phyloP scores from a whole-genome alignment of 2,888 invertebrate species.

The Eulithis testata region DNA sequence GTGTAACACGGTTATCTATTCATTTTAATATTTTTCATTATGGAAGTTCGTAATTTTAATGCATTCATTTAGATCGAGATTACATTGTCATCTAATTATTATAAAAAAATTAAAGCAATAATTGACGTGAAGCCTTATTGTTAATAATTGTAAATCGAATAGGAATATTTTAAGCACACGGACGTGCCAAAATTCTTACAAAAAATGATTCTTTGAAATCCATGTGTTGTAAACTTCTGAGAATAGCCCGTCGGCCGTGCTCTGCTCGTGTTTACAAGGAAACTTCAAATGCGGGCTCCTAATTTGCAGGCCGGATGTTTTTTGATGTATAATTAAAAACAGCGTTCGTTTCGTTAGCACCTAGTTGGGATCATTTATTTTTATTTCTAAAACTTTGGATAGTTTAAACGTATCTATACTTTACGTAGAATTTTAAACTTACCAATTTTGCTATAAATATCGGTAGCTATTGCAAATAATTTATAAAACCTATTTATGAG shows the following conservation, averaged over 20 bases:
- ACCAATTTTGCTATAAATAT: not conserved
- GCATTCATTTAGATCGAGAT: slow-evolving; percentile 34
- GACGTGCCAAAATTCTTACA: slow-evolving; percentile 69
- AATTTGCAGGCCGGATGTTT: slow-evolving; percentile 7
- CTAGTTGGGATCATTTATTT: not conserved
- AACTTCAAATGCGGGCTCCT: not conserved
- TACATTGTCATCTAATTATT: slow-evolving; percentile 35
- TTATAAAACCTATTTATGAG: not conserved
- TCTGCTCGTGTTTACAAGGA: slow-evolving; percentile 13
- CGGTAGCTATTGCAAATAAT: not conserved
- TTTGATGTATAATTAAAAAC: not conserved
- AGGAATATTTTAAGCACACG: slow-evolving; percentile 66
- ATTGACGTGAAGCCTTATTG: slow-evolving; percentile 69
- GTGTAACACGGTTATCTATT: slow-evolving; percentile 58
- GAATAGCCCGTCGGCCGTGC: slow-evolving; percentile 12
- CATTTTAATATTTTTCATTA: slow-evolving; percentile 30
- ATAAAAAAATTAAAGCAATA: slow-evolving; percentile 70
- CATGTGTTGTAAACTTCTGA: slow-evolving; percentile 4
- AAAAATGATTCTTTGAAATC: slow-evolving; percentile 8
- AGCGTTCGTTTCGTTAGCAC: too few relatives aligned
- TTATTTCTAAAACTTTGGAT: not conserved
- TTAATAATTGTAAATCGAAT: slow-evolving; percentile 58
- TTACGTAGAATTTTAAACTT: not conserved
- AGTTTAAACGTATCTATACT: not conserved
- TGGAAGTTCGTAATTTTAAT: slow-evolving; percentile 3